Evolutionary conservation across 1,140 invertebrate genomes (phyloP).

Genomic region (Cylas formicarius): DNA sequence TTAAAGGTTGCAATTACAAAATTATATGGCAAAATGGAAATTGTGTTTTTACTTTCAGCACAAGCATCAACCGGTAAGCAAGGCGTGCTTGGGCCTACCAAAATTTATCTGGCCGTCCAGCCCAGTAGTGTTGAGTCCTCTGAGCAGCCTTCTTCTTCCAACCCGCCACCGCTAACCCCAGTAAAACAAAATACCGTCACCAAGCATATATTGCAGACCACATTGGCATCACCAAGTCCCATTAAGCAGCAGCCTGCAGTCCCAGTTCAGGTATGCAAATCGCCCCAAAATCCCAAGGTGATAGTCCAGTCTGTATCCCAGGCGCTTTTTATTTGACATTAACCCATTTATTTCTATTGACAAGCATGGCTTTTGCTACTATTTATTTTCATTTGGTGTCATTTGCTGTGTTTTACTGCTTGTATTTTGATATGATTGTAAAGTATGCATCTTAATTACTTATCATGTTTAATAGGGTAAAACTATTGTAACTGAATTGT

Average conservation of each 20-base stretch:
- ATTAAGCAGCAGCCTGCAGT: slow-evolving; percentile 19
- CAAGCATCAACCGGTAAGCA: slow-evolving; percentile 75
- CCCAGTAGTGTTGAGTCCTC: slow-evolving; percentile 41
- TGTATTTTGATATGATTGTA: too few relatives aligned
- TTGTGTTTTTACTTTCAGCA: slow-evolving; percentile 45
- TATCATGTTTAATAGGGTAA: too few relatives aligned
- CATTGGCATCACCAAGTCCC: slow-evolving; percentile 8
- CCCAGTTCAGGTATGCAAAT: slow-evolving; percentile 40
- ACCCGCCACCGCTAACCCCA: slow-evolving; percentile 46
- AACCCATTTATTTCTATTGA: slow-evolving; percentile 3
- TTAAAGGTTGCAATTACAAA: slow-evolving; percentile 67
- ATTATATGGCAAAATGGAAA: background rate
- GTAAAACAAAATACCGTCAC: slow-evolving; percentile 36
- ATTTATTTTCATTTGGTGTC: background rate
- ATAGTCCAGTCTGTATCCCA: slow-evolving; percentile 27
- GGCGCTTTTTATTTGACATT: slow-evolving; percentile 8
- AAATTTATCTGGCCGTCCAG: slow-evolving; percentile 77
- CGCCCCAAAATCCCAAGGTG: slow-evolving; percentile 30
- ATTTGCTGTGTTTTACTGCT: background rate
- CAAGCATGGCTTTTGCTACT: slow-evolving; percentile 2
- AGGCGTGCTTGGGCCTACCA: slow-evolving; percentile 72
- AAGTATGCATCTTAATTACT: too few relatives aligned
- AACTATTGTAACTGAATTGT: background rate
- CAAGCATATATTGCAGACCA: slow-evolving; percentile 8
- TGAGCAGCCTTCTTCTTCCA: slow-evolving; percentile 24